Base-by-base conservation (phyloP, 2,888 invertebrate species). In the Morpho achilles region DNA sequence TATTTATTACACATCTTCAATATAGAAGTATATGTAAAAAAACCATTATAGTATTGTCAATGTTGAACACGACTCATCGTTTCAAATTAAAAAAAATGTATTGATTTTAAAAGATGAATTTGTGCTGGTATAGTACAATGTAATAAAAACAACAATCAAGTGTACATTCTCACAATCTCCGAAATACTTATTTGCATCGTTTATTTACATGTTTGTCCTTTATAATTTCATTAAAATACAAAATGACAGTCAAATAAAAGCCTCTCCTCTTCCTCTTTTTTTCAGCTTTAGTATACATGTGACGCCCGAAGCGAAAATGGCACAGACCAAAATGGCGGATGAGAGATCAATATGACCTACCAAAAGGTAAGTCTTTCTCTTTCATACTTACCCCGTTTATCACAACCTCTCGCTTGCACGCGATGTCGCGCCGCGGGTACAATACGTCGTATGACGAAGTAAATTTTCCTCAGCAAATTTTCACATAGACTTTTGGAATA, bases 341-440 rank as follows among this genome's bases (percentile, higher is more conserved):
- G 87, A 87, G 87, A 90, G 91, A 91, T 91, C 91, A 91, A 91
- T 91, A 91, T 88, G 82, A 87, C 78, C 87, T 80, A 87, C 87
- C 85, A 80, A 87, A 89, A 85, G 84, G 81, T 82, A 54, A 74
- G 63, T 58, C 75, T 72, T 43, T 84, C 85, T 66, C 76, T 68
- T 63, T 87, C 75, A 46, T 68, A 63, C 86, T 59, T 60, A 56
- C 50, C 9, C 23, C 47, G 54, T 69, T 69, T 56, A 59, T 70
- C 68, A 57, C 56, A 49, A 66, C 56, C 9, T 85, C 82, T 75
- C 79, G 64, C 65, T 87, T 79, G 70, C 73, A 70, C 84, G 77
- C 74, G 74, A 74, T 74, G 74, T 67, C 72, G 73, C 71, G 73
- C 74, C 79, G 74, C 79, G 86, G 79, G 76, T 80, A 75, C 82